Evolutionary conservation across 1,140 invertebrate species (phyloP).

Genomic region (Eriocheir sinensis): DNA sequence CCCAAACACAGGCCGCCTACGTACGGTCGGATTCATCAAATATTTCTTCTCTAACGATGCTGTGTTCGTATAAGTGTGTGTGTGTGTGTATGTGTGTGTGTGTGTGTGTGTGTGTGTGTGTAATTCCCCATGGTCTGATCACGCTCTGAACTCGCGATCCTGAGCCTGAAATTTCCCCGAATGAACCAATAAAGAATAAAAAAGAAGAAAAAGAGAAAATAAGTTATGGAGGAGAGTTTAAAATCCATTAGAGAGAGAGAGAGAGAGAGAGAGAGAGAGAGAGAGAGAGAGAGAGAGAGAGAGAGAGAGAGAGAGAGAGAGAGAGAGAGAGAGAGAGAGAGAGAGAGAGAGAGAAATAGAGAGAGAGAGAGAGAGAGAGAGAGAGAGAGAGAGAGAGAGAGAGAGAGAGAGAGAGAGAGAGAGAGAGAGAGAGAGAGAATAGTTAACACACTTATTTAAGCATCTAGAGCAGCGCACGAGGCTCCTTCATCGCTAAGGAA

Average conservation of each 20-base stretch:
- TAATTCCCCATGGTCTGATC: too few relatives aligned
- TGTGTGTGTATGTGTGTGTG: too few relatives aligned
- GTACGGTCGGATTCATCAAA: not conserved
- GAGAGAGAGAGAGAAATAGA: constrained; percentile 40
- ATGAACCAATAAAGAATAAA: not conserved
- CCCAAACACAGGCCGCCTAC: not conserved
- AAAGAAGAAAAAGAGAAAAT: not conserved
- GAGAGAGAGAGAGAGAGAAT: too few relatives aligned
- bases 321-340: constrained; percentile 52
- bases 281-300: constrained; percentile 51
- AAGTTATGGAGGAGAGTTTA: not conserved
- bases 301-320: constrained; percentile 49
- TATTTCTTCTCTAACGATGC: not conserved
- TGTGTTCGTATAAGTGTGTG: too few relatives aligned
- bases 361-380: not conserved
- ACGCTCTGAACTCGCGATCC: too few relatives aligned
- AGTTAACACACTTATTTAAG: too few relatives aligned
- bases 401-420: not conserved
- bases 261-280: not conserved
- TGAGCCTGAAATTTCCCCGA: too few relatives aligned
- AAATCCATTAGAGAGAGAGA: too few relatives aligned
- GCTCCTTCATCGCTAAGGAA: not conserved
- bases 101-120: too few relatives aligned
- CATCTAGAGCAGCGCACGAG: not conserved
- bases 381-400: not conserved